Evolutionary conservation across 2,888 invertebrate species (phyloP), one percentile per base, ranked within the genome.

Genomic region (Megalurothrips usitatus): DNA sequence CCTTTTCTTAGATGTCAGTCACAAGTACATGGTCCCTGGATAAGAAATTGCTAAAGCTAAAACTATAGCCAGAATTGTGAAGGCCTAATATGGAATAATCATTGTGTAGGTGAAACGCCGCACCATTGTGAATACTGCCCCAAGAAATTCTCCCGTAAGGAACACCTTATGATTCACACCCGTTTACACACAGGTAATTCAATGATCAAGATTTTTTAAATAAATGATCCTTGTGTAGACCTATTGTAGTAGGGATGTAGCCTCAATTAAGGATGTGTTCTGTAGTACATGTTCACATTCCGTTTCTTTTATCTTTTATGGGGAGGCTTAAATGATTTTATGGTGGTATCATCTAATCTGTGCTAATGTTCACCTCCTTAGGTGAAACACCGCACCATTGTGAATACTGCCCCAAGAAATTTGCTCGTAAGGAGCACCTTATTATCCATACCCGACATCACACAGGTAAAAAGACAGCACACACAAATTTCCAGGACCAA

Each of bases 351-450:
- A 23, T 75, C 68, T 75, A 75, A 75, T 75, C 26, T 75, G 68
- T 23, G 26, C 68, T 75, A 26, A 75, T 75, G 68, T 75, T 75
- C 68, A 75, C 68, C 68, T 26, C 68, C 26, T 26, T 75, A 75
- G 92, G 92, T 90, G 95, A 95, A 87, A 95, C 94, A 86, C 95
- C 94, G 8, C 95, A 94, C 86, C 93, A 93, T 83, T 95, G 95
- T 88, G 92, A 93, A 28, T 93, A 94, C 85, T 96, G 95, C 87
- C 94, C 94, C 84, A 95, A 95, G 87, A 93, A 94, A 48, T 96
- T 96, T 88, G 94, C 94, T 19, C 90, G 95, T 81, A 95, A 95
- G 87, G 95, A 95, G 86, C 95, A 96, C 87, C 90, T 95, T 83
- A 94, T 94, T 88, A 95, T 94, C 87, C 95, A 95, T 85, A 92